These are phyloP conservation scores for Etia nguti DNA, from an alignment of 2,113 vertebrate species.

Conservation along the genomic window DNA sequence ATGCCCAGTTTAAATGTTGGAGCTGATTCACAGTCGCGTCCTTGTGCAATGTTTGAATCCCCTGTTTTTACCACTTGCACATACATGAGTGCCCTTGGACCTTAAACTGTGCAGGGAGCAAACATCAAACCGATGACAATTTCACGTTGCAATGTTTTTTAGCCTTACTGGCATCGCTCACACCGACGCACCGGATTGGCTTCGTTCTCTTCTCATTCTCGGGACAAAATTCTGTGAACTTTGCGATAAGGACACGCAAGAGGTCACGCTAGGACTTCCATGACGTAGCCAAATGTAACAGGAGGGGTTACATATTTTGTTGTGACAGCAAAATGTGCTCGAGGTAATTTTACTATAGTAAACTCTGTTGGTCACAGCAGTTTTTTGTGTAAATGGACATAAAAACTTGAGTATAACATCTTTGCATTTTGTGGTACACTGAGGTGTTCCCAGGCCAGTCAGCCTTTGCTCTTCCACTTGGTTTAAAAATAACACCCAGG, in stretches of 20 bases:
- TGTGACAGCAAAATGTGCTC: neutral
- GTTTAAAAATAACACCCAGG: neutral
- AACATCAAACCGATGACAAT: neutral
- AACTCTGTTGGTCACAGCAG: neutral
- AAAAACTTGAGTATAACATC: no score
- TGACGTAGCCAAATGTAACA: neutral
- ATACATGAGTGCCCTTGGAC: accelerated
- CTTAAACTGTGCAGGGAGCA: neutral
- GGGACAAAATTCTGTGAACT: no score
- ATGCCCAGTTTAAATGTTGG: neutral
- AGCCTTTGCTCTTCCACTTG: neutral
- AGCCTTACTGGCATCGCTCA: neutral
- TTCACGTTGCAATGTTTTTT: neutral
- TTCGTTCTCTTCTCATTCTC: neutral
- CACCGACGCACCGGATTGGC: neutral
- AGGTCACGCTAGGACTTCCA: neutral
- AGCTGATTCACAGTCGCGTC: neutral
- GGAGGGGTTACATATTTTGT: neutral
- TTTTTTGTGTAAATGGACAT: neutral
- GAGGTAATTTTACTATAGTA: neutral
- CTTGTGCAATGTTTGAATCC: neutral
- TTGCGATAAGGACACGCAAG: neutral
- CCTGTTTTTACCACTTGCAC: neutral
- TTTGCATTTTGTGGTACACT: neutral
- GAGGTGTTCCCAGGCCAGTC: neutral